These are phyloP conservation scores for Steinernema scapterisci DNA, from an alignment of 2,888 invertebrate genomes.

Conservation along the genomic window DNA sequence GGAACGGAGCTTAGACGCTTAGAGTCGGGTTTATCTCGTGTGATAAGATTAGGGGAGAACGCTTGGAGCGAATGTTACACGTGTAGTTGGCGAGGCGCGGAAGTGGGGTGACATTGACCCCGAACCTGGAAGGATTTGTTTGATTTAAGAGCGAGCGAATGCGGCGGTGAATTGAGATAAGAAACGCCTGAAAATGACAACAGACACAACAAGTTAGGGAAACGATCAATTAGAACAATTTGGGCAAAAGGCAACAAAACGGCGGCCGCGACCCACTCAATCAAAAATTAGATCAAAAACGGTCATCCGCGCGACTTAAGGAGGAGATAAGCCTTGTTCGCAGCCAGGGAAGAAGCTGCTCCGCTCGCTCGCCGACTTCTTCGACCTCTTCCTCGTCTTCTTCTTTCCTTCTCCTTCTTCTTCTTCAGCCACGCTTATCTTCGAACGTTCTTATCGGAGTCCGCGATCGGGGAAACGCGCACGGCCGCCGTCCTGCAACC, in stretches of 20 bases:
- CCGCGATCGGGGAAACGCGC: conserved; percentile 12
- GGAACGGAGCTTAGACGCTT: background rate
- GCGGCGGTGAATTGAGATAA: too few relatives aligned
- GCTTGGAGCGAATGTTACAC: background rate
- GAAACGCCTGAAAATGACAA: too few relatives aligned
- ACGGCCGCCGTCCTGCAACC: too few relatives aligned
- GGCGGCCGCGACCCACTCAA: conserved; percentile 26
- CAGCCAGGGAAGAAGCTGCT: background rate
- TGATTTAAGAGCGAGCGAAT: too few relatives aligned
- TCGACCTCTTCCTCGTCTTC: background rate
- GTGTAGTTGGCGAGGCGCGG: background rate
- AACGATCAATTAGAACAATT: conserved; percentile 11
- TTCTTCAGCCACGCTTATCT: background rate
- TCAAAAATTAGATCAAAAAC: conserved; percentile 26
- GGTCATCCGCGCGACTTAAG: background rate
- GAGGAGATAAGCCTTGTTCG: conserved; percentile 7
- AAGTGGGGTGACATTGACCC: background rate
- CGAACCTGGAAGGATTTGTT: too few relatives aligned
- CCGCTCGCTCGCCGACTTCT: background rate
- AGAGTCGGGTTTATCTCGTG: background rate
- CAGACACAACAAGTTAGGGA: conserved; percentile 8
- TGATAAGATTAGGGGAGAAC: too few relatives aligned
- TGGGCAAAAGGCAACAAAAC: conserved; percentile 19
- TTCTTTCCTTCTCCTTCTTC: background rate
- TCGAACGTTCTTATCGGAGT: conserved; percentile 25